phyloP scores from a whole-genome alignment of 2,113 vertebrate species.

The Ciconia boyciana region DNA sequence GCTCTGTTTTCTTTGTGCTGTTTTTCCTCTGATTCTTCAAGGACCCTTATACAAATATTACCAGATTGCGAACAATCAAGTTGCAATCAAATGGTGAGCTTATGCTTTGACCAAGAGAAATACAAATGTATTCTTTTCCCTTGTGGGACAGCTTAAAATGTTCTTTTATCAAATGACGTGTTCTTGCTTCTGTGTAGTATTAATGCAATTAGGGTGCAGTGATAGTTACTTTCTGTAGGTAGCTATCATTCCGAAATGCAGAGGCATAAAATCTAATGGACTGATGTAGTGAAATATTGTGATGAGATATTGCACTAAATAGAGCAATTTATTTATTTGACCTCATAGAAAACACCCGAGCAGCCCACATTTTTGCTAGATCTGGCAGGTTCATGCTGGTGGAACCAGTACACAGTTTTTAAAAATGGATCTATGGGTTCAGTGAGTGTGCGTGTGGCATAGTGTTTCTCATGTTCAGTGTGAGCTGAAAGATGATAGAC shows the following conservation, averaged over 20 bases:
- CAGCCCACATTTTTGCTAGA: not conserved
- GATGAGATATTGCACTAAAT: not conserved
- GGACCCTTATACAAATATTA: not conserved
- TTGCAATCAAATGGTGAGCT: not conserved
- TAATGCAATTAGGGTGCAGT: not conserved
- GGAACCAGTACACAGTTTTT: not conserved
- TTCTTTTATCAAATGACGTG: not conserved
- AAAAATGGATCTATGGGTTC: not conserved
- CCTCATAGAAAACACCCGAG: not conserved
- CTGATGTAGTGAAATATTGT: not conserved
- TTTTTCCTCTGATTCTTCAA: slow-evolving; percentile 9
- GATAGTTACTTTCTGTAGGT: not conserved
- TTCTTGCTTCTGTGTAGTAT: not conserved
- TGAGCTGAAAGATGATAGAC: not conserved
- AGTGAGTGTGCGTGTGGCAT: no score
- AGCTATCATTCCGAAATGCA: not conserved
- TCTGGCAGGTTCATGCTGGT: not conserved
- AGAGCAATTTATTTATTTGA: not conserved
- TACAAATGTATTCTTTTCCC: not conserved
- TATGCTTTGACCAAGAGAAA: not conserved
- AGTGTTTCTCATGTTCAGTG: not conserved
- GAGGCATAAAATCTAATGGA: not conserved
- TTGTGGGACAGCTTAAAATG: not conserved
- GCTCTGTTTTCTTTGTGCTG: not conserved
- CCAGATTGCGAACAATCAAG: not conserved